Evolutionary conservation across 2,113 vertebrate genomes (phyloP), one percentile per base, ranked within the genome.

Genomic region (Actenoides lindsayi): DNA sequence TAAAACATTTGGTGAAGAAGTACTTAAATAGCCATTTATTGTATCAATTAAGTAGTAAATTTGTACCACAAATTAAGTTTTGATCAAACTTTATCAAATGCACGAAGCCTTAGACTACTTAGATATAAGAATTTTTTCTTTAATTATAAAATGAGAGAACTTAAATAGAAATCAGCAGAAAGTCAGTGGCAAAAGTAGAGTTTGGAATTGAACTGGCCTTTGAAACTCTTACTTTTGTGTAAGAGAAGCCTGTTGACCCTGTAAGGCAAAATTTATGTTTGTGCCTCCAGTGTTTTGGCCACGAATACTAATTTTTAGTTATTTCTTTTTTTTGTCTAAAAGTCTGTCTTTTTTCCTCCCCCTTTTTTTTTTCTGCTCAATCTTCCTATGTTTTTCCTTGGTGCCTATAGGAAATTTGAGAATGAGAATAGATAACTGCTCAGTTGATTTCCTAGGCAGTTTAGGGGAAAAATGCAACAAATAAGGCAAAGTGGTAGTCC

Each of bases 301-400:
- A 74, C 74, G 54, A 53, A 57, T 30, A 57, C 2, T 82, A 12
- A 35, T 59, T 62, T 92, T 87, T 42, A 46, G 2, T 18, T 53
- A 35, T 8, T 37, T 4, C 0, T 3, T 6, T 41, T 62, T 68
- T 79, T n/a, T 59, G 8, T 18, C 3, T 19, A 39, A 8, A 57
- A 46, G 20, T 68, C 0, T 21, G 0, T 63, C 54, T 12, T 57
- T 24, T 13, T 19, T 1, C 5, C 1, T 13, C 7, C 4, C 10
- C 44, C 37, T 12, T 7, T 3, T 11, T 59, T n/a, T 30, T 68
- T n/a, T 14, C 20, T 59, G 10, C 8, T 89, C 13, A 44, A 70
- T 18, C 2, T 65, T 78, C 8, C 23, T 75, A 44, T 13, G 4
- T 3, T 50, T 79, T 94, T 83, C 7, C 35, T 64, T 46, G 25